Conservation (phyloP, 2,113 vertebrate genomes). For the Platycercus adscitus region DNA sequence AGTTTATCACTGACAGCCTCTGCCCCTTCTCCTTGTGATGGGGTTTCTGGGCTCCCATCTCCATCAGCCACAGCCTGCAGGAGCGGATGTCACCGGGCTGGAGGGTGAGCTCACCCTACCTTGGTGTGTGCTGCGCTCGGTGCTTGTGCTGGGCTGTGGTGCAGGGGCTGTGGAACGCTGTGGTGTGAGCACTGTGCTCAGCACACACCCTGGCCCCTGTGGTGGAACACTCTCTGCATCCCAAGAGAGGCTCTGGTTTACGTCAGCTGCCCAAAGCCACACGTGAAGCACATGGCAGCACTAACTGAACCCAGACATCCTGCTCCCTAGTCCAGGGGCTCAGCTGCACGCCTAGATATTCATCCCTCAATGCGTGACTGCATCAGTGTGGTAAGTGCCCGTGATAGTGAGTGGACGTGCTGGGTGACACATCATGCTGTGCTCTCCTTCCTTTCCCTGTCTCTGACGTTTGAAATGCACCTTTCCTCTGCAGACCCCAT, state of each 20-base stretch:
- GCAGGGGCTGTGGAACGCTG: neutral
- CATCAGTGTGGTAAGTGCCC: neutral
- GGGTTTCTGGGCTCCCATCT: neutral
- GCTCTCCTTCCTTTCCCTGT: neutral
- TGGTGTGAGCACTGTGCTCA: fast-evolving
- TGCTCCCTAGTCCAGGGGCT: neutral
- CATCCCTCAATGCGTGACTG: neutral
- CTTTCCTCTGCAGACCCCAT: neutral
- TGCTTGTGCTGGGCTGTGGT: neutral
- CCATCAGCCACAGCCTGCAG: fast-evolving
- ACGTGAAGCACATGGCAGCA: neutral
- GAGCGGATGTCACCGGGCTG: neutral
- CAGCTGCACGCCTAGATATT: neutral
- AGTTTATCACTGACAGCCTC: fast-evolving
- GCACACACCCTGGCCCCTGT: neutral
- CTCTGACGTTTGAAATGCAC: neutral
- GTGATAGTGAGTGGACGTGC: neutral
- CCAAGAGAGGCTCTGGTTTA: neutral
- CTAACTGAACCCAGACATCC: neutral
- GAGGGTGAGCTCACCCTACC: neutral
- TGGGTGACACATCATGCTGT: fast-evolving
- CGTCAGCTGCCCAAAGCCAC: neutral
- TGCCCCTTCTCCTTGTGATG: fast-evolving
- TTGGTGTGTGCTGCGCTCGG: fast-evolving
- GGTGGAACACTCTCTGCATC: fast-evolving